These are phyloP conservation scores for Reticulitermes speratus DNA, from an alignment of 1,140 invertebrate species.

Conservation along the genomic window DNA sequence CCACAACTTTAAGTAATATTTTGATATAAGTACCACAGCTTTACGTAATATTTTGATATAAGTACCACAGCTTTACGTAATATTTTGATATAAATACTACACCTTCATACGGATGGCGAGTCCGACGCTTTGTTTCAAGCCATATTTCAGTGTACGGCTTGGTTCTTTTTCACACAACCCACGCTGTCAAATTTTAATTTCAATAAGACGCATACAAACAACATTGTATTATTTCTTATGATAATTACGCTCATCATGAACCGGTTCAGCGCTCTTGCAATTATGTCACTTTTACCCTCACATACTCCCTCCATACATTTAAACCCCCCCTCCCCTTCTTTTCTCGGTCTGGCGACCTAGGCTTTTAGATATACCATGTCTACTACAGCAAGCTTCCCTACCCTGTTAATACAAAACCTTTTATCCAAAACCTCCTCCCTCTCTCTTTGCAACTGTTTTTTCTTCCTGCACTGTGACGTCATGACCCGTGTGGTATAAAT, in stretches of 20 bases:
- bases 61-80: too few relatives aligned
- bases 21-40: too few relatives aligned
- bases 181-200: neutral
- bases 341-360: slow-evolving; percentile 4
- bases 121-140: too few relatives aligned
- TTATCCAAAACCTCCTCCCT: neutral
- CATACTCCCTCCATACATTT: neutral
- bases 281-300: slow-evolving; percentile 4
- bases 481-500: neutral
- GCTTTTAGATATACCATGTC: neutral
- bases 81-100: too few relatives aligned
- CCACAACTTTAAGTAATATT: too few relatives aligned
- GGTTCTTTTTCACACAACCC: neutral
- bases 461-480: neutral
- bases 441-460: neutral
- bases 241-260: neutral
- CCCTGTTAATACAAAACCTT: slow-evolving; percentile 16
- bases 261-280: neutral
- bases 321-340: neutral
- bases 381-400: neutral
- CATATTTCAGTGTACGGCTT: neutral
- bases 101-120: too few relatives aligned
- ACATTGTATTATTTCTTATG: neutral
- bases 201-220: neutral
- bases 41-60: too few relatives aligned